Percentiles rank a stretch among this genome's conserved stretches.
Conservation (phyloP, 2,113 vertebrate genomes). For the Todiramphus chloris region DNA sequence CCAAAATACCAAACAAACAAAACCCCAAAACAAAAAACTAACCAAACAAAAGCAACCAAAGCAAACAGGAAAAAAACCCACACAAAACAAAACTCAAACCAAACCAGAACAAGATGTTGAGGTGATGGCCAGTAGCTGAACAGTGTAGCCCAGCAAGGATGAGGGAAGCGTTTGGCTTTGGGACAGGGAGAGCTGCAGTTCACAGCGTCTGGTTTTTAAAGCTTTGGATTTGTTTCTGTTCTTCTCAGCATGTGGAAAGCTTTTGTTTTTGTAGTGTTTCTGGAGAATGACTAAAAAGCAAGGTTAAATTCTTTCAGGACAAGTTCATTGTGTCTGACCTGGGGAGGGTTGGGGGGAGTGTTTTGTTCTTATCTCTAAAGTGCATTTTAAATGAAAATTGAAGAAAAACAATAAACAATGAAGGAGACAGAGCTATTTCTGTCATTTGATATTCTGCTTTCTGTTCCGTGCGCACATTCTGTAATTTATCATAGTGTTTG, state of each 20-base stretch:
- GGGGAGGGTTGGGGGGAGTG: neutral
- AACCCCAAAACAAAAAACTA: neutral
- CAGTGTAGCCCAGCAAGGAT: neutral
- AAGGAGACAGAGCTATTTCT: neutral
- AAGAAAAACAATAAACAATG: neutral
- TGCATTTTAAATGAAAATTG: neutral
- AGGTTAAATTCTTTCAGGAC: constrained; percentile 38
- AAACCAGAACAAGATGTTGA: neutral
- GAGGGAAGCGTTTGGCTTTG: neutral
- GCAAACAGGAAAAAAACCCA: neutral
- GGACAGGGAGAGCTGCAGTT: neutral
- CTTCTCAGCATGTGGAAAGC: neutral
- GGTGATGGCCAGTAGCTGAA: neutral
- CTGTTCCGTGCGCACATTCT: neutral
- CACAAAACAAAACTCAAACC: neutral
- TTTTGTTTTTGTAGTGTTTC: neutral
- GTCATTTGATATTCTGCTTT: neutral
- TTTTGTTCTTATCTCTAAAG: neutral
- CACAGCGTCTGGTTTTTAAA: fast-evolving
- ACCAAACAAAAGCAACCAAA: too few species aligned
- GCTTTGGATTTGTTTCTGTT: neutral
- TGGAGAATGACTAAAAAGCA: neutral
- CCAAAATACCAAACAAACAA: too few species aligned
- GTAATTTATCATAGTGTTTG: neutral
- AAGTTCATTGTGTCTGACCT: neutral